Conservation (phyloP, 2,113 vertebrate genomes). For the Crotalus viridis region DNA sequence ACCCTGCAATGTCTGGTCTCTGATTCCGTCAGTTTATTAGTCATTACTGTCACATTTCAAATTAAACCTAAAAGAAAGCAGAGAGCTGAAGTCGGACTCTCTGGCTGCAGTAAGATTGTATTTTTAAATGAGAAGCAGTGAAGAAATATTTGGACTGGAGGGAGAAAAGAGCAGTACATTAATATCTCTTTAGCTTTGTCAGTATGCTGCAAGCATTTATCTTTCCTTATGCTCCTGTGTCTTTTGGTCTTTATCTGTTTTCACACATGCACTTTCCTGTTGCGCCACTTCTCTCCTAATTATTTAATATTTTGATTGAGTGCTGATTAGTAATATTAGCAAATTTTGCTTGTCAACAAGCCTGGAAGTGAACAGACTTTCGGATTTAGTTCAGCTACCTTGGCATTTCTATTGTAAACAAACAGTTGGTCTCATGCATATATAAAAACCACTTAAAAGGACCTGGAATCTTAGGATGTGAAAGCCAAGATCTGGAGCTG, state of each 20-base stretch:
- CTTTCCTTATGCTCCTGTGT: background rate
- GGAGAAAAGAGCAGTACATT: background rate
- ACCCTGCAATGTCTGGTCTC: no score
- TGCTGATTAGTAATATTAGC: background rate
- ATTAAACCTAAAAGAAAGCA: conserved; percentile 43
- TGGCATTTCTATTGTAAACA: background rate
- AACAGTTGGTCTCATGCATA: background rate
- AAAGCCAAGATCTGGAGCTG: background rate
- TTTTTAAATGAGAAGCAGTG: conserved; percentile 16
- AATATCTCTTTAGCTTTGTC: background rate
- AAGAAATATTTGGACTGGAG: background rate
- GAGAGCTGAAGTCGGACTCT: conserved; percentile 14
- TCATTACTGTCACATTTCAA: conserved; percentile 42
- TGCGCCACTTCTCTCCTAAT: background rate
- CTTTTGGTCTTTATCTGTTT: background rate
- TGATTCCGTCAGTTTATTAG: background rate
- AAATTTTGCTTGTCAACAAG: background rate
- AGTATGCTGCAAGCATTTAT: conserved; percentile 6
- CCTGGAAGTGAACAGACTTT: background rate
- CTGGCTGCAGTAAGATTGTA: background rate
- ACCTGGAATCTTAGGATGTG: background rate
- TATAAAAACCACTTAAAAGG: background rate
- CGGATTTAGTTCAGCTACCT: background rate
- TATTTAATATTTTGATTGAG: background rate
- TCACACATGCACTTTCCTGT: background rate